Evolutionary conservation across 2,888 invertebrate species (phyloP), one percentile per base, ranked within the genome.

Genomic region (Flabesymbios commensalis): DNA sequence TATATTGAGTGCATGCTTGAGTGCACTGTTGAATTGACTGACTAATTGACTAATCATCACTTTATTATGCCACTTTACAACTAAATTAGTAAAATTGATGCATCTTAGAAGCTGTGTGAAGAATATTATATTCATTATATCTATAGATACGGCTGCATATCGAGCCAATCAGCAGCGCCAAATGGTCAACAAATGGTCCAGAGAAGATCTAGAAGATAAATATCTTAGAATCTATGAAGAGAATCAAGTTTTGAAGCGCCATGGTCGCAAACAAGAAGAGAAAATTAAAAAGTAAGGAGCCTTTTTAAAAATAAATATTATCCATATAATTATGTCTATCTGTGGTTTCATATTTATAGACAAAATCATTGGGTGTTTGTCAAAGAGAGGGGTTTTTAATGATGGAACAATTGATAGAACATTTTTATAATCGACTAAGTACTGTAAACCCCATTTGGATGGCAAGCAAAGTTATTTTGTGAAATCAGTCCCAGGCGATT

Each of bases 181-280:
- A 14, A 47, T 58, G 58, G 45, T 65, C 19, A 17, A 52, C 7
- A 77, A 88, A 76, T 83, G 89, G 69, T 86, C 85, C 65, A 86
- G 88, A 63, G 85, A 84, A 57, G 88, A 89, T 59, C 78, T 90
- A 48, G 89, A 90, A 76, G 89, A 90, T 76, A 84, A 87, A 32
- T 89, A 88, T 78, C 86, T 88, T 69, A 83, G 86, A 3, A 69
- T 88, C 45, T 80, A 87, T 57, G 88, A 89, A 49, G 88, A 87
- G 66, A 87, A 88, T 70, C 75, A 86, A 49, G 83, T 86, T 17
- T 76, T 90, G 48, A 90, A 90, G 73, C 87, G 86, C 74, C 85
- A 87, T 57, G 83, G 87, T 2, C 86, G 88, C 55, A 80, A 81
- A 33, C 88, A 89, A 69, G 86, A 87, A 59, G 89, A 89, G 63